Evolutionary conservation across 2,113 vertebrate genomes (phyloP).

Genomic region (Megaptera novaeangliae): DNA sequence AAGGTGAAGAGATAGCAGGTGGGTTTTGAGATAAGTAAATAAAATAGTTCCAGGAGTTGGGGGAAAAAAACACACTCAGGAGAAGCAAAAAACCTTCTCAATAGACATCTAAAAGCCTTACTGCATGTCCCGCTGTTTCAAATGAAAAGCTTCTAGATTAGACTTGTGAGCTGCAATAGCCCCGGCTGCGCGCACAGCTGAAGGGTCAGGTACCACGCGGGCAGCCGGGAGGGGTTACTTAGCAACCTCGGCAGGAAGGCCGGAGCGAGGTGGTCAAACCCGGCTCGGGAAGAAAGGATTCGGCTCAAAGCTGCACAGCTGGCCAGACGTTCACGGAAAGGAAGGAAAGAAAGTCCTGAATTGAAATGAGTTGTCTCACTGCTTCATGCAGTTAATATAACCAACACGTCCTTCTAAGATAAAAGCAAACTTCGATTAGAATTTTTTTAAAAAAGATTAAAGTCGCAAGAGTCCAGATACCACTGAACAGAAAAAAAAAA

Average conservation of each 20-base stretch:
- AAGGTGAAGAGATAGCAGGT: constrained; percentile 56
- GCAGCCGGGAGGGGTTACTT: constrained; percentile 72
- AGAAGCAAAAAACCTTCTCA: constrained; percentile 62
- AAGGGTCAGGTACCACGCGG: constrained; percentile 49
- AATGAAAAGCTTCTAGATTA: constrained; percentile 73
- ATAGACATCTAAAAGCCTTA: constrained; percentile 68
- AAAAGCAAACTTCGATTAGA: constrained; percentile 29
- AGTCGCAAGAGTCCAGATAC: not conserved
- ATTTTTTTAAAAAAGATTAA: not conserved
- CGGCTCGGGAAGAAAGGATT: constrained; percentile 49
- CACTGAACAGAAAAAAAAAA: not conserved
- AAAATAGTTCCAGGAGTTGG: constrained; percentile 39
- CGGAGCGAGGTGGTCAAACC: constrained; percentile 70
- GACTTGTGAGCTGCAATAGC: constrained; percentile 56
- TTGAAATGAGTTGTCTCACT: constrained; percentile 67
- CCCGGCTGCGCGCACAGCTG: not conserved
- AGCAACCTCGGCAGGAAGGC: constrained; percentile 75
- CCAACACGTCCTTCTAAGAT: not conserved
- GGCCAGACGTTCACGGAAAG: not conserved
- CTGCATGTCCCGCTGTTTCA: constrained; percentile 75
- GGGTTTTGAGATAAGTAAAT: constrained; percentile 64
- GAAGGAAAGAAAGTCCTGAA: constrained; percentile 47
- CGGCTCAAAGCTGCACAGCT: constrained; percentile 70
- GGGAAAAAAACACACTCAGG: not conserved
- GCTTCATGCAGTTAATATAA: constrained; percentile 59